phyloP scores from a whole-genome alignment of 1,140 invertebrate genomes.

The Arctopsyche grandis region DNA sequence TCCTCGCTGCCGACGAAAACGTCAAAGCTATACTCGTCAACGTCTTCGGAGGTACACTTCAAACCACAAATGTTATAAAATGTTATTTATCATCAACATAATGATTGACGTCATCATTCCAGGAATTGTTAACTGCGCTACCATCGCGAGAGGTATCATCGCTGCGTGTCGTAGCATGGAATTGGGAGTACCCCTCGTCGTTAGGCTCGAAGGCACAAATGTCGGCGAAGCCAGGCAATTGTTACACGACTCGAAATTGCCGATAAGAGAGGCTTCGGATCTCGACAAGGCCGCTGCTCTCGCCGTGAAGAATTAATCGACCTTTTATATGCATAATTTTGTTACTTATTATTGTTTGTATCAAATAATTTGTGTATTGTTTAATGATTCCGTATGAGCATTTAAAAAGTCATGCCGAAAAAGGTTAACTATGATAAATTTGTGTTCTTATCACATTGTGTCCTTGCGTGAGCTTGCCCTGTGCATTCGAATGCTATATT shows the following conservation, averaged over 20 bases:
- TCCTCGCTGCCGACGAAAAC: constrained; percentile 89
- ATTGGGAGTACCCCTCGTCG: constrained; percentile 89
- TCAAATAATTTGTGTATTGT: not conserved
- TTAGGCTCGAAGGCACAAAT: constrained; percentile 90
- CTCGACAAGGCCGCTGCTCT: constrained; percentile 93
- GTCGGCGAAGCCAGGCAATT: constrained; percentile 73
- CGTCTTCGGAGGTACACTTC: constrained; percentile 89
- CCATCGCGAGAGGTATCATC: constrained; percentile 95
- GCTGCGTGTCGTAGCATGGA: constrained; percentile 84
- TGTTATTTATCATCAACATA: not conserved
- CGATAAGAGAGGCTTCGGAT: constrained; percentile 83
- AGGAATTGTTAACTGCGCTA: constrained; percentile 96
- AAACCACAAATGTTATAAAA: no score
- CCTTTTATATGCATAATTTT: not conserved
- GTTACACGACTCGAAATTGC: constrained; percentile 82
- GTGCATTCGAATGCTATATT: no score
- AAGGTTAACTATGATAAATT: no score
- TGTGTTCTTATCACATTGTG: no score
- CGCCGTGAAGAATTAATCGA: constrained; percentile 72
- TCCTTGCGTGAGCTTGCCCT: no score
- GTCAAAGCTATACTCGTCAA: constrained; percentile 97
- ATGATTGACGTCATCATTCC: constrained; percentile 14
- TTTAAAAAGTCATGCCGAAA: no score
- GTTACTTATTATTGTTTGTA: not conserved
- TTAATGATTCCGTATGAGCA: not conserved